Base-by-base conservation (phyloP, 1,140 invertebrate genomes). In the Trichonephila clavata region DNA sequence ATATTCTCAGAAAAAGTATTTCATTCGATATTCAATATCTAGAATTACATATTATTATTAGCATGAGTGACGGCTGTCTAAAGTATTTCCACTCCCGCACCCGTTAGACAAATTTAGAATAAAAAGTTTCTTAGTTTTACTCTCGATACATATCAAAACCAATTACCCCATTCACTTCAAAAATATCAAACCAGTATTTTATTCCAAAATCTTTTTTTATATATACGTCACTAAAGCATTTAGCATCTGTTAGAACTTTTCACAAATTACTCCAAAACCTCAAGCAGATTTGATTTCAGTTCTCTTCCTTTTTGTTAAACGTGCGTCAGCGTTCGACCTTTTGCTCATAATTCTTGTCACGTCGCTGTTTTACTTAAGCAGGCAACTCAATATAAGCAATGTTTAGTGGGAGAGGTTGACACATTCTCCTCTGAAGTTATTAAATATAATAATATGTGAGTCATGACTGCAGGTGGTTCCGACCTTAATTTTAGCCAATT, bases 331-430 rank as follows among this genome's bases (percentile, higher is more conserved):
- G n/a, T 84, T 57, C 57, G 20, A 24, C 21, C 81, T n/a, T 59
- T 21, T 14, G 7, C 43, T 57, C n/a, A 43, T 3, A 20, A 84
- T 84, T 84, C 86, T 32, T 21, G 86, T 87, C 86, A 87, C 86
- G 86, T 87, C 43, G 20, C 13, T 50, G 20, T 24, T 24, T 84
- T 24, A 50, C 83, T 24, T 80, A 80, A 80, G 24, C 61, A 6
- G 27, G 43, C 43, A 87, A 87, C 86, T 87, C 59, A 43, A 84
- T n/a, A 24, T 60, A 65, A 65, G 86, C 32, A 65, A 59, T 87
- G 60, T 61, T 87, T 63, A 18, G 86, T 87, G 86, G 86, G 86
- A 63, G 86, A 63, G 86, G 59, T 63, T 84, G 83, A 84, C 83
- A 84, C 83, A 84, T 84, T 84, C 83, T 84, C 83, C 50, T 50